These are phyloP conservation scores for Nephrotoma flavescens DNA, from an alignment of 2,888 invertebrate species.

Conservation along the genomic window DNA sequence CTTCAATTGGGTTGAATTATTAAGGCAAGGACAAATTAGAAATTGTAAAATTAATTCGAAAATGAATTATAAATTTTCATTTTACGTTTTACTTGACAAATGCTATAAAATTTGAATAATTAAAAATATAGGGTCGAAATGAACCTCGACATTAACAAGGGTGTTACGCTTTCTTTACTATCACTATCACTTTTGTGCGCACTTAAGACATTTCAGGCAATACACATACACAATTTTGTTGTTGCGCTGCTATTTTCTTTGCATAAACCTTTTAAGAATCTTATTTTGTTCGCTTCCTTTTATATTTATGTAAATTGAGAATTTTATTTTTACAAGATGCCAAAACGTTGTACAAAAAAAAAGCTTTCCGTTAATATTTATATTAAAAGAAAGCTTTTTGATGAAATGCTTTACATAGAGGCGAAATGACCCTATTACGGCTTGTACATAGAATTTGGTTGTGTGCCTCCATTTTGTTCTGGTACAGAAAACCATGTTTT, in stretches of 20 bases:
- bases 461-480: background rate
- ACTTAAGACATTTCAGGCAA: background rate
- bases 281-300: background rate
- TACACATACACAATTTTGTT: background rate
- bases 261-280: background rate
- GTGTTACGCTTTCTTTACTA: background rate
- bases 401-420: background rate
- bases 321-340: background rate
- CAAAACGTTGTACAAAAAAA: background rate
- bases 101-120: no score
- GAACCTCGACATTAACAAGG: background rate
- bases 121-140: no score
- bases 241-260: background rate
- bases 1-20: no score
- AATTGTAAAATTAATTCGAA: no score
- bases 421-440: background rate
- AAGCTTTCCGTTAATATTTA: background rate
- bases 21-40: no score
- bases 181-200: background rate
- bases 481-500: background rate
- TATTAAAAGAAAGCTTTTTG: no score
- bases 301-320: background rate
- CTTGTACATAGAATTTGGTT: background rate
- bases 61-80: no score
- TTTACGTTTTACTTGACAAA: no score